Evolutionary conservation across 2,113 vertebrate genomes (phyloP).

Genomic region (Apteryx mantelli): DNA sequence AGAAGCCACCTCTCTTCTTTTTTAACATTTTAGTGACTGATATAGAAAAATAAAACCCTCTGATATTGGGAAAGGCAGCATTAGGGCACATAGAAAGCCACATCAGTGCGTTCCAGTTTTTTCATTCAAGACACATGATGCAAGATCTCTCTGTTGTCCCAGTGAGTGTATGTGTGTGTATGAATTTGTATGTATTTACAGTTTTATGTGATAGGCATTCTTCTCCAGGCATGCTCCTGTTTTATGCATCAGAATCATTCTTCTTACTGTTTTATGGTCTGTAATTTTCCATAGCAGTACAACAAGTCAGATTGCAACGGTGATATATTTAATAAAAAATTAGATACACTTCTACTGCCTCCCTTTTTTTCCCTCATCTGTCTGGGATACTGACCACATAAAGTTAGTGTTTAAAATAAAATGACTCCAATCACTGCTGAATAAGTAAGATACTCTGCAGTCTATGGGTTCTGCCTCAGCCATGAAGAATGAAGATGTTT

Average conservation of each 20-base stretch:
- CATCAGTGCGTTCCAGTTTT: background rate
- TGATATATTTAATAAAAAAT: slow-evolving; percentile 67
- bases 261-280: slow-evolving; percentile 40
- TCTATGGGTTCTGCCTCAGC: background rate
- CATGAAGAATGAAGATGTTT: slow-evolving; percentile 69
- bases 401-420: slow-evolving; percentile 69
- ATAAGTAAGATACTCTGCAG: slow-evolving; percentile 41
- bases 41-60: background rate
- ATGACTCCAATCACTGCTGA: slow-evolving; percentile 62
- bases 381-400: slow-evolving; percentile 37
- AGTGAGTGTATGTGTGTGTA: rapidly evolving
- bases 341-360: slow-evolving; percentile 48
- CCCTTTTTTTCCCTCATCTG: slow-evolving; percentile 5
- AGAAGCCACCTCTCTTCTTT: background rate
- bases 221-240: slow-evolving; percentile 54
- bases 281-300: slow-evolving; percentile 59
- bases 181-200: slow-evolving; percentile 41
- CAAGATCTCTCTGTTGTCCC: slow-evolving; percentile 6
- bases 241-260: slow-evolving; percentile 66
- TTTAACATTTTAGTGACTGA: background rate
- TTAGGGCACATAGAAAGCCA: background rate
- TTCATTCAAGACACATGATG: background rate
- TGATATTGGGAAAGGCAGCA: background rate
- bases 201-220: slow-evolving; percentile 7
- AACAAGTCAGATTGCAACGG: slow-evolving; percentile 55